A percentile compares a stretch with the other conserved stretches of the same genome.
These are phyloP conservation scores for Butorides virescens DNA, from an alignment of 2,113 vertebrate genomes.

Conservation along the genomic window DNA sequence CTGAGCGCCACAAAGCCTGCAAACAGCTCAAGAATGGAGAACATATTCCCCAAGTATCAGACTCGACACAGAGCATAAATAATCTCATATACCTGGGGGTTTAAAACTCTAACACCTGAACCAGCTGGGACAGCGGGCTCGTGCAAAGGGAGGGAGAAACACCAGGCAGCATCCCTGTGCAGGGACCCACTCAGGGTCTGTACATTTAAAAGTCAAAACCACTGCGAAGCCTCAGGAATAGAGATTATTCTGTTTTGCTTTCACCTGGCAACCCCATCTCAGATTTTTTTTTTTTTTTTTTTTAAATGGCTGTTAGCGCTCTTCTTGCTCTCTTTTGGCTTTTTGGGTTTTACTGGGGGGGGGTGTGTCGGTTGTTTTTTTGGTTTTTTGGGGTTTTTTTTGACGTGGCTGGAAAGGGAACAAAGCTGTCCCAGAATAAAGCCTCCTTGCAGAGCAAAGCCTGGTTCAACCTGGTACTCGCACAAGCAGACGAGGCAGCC, in stretches of 20 bases:
- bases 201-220: not conserved
- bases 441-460: not conserved
- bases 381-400: too few relatives aligned
- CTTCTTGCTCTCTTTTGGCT: not conserved
- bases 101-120: not conserved
- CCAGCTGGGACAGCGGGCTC: not conserved
- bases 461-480: not conserved
- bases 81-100: not conserved
- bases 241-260: not conserved
- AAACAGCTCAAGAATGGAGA: not conserved
- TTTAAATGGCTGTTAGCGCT: not conserved
- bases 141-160: not conserved
- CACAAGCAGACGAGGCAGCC: not conserved
- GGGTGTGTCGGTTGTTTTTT: not conserved
- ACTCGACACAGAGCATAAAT: not conserved
- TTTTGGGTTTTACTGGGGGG: too few relatives aligned
- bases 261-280: not conserved
- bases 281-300: not conserved
- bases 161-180: not conserved
- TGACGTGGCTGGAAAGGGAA: rapidly evolving
- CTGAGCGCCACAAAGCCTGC: not conserved
- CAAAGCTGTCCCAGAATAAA: not conserved
- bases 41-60: not conserved
- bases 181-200: not conserved
- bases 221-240: not conserved